phyloP scores from a whole-genome alignment of 2,797 vertebrate genomes.

The Chelon auratus region DNA sequence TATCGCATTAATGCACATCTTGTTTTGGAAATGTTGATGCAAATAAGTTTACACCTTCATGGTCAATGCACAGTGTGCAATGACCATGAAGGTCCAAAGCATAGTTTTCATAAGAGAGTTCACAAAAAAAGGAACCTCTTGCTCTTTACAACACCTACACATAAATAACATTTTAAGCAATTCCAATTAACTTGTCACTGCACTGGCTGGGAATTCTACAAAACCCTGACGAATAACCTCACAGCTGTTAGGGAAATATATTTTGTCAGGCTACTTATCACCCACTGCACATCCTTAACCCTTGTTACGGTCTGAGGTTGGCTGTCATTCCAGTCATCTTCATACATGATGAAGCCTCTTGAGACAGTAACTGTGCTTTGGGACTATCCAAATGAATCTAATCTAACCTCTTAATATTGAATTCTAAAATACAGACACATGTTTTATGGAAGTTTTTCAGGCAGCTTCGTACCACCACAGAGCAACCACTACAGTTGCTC shows the following conservation, averaged over 20 bases:
- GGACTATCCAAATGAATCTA: conserved; percentile 3
- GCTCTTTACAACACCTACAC: not conserved
- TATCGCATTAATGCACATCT: not conserved
- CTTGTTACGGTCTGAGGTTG: not conserved
- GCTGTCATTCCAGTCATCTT: not conserved
- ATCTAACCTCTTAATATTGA: not conserved
- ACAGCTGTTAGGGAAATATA: not conserved
- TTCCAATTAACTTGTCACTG: not conserved
- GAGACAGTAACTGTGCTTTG: conserved; percentile 1
- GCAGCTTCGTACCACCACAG: not conserved
- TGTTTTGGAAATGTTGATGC: conserved; percentile 41
- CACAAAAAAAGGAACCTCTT: conserved; percentile 31
- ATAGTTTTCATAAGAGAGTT: conserved; percentile 12
- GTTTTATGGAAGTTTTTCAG: conserved; percentile 17
- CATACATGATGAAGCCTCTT: not conserved
- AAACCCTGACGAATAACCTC: not conserved
- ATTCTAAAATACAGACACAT: not conserved
- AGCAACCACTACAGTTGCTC: conserved; percentile 11
- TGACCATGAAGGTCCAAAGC: conserved; percentile 14
- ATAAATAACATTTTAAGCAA: conserved; percentile 1
- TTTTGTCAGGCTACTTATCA: not conserved
- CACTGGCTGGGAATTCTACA: not conserved
- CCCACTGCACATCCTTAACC: not conserved
- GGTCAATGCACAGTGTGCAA: conserved; percentile 41
- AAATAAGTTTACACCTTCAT: conserved; percentile 60